phyloP scores from a whole-genome alignment of 1,140 invertebrate species.

The Schlechtendalia chinensis region DNA sequence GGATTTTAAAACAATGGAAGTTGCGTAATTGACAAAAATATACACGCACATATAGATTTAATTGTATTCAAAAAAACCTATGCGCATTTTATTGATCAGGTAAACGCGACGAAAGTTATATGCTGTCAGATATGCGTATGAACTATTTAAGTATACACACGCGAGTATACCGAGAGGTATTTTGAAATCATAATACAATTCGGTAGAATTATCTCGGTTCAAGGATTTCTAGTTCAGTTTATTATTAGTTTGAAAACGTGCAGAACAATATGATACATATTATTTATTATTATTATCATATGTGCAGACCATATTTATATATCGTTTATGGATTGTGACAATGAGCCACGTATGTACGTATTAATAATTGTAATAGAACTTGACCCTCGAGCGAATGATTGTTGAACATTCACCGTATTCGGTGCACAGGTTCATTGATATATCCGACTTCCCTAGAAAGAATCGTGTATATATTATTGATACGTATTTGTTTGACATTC shows the following conservation, averaged over 20 bases:
- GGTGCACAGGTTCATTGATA: not conserved
- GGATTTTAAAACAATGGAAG: no score
- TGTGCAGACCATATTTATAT: constrained; percentile 9
- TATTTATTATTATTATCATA: not conserved
- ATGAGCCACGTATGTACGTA: not conserved
- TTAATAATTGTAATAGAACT: not conserved
- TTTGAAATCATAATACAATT: not conserved
- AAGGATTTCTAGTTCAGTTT: constrained; percentile 7
- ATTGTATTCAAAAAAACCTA: no score
- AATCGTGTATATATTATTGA: not conserved
- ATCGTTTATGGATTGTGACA: not conserved
- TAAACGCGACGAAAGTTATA: no score
- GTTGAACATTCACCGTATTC: not conserved
- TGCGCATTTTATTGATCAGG: no score
- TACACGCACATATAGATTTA: no score
- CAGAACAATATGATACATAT: not conserved
- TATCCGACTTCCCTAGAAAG: not conserved
- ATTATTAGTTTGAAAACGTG: not conserved
- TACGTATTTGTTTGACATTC: no score
- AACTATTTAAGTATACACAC: no score
- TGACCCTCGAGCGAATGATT: not conserved
- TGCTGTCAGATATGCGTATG: no score
- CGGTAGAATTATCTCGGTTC: constrained; percentile 31
- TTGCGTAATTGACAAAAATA: no score
- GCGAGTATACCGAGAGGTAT: no score